Percentiles rank a stretch among this genome's conserved stretches.
These are phyloP conservation scores for Enteromius thamalakanensis DNA, from an alignment of 2,797 vertebrate species.

Conservation along the genomic window DNA sequence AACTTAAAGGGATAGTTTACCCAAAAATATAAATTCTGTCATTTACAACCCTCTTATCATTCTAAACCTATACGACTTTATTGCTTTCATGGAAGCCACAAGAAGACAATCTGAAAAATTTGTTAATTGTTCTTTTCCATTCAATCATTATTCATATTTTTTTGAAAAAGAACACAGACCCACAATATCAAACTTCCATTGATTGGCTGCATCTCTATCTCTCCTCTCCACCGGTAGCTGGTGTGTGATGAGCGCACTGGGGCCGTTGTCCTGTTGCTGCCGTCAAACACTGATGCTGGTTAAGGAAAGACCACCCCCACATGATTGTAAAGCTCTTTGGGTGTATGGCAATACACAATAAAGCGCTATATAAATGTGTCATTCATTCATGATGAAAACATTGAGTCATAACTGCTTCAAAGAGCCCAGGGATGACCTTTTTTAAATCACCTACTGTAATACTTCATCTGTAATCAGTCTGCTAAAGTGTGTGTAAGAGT, in stretches of 20 bases:
- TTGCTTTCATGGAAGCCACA: background rate
- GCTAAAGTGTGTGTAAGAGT: conserved; percentile 67
- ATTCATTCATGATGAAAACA: background rate
- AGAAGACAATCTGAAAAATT: background rate
- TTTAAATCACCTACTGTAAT: background rate
- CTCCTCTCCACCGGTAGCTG: too few species aligned
- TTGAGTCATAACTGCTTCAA: background rate
- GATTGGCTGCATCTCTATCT: too few species aligned
- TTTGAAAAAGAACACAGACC: background rate
- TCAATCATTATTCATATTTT: background rate
- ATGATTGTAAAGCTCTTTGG: too few species aligned
- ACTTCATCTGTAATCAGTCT: conserved; percentile 70
- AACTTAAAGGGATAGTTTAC: background rate
- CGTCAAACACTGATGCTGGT: too few species aligned
- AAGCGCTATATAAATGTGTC: too few species aligned
- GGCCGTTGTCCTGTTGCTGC: too few species aligned
- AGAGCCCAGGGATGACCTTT: background rate
- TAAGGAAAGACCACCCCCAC: too few species aligned
- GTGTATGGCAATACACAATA: too few species aligned
- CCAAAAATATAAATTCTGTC: background rate
- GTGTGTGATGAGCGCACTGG: too few species aligned
- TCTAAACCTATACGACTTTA: background rate
- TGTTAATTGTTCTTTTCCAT: background rate
- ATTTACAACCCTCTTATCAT: background rate
- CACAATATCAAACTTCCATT: too few species aligned